Base-by-base conservation (phyloP, 2,888 invertebrate genomes). In the Drosophila kambysellisi region DNA sequence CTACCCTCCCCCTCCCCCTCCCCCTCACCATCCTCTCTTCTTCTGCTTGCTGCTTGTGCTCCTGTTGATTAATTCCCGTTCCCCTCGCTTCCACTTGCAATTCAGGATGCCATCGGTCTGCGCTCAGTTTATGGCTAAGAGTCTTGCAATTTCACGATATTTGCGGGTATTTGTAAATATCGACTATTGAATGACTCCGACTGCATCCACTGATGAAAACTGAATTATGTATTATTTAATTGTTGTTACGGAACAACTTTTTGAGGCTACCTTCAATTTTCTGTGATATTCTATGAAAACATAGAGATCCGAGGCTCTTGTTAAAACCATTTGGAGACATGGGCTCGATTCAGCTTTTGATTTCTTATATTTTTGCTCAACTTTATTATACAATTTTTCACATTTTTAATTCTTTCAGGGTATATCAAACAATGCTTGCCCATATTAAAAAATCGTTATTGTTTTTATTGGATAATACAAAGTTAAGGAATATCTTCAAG, bases 51-150 rank as follows among this genome's bases (percentile, higher is more conserved):
- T 29, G 54, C 17, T 32, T 43, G 51, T 35, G 50, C 37, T 33
- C 39, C 63, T 62, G 64, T 74, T 81, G 78, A 79, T 79, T 81
- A 77, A 81, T 70, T 67, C 60, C 46, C 56, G 39, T 35, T 66
- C 25, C 62, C 29, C 54, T 59, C 25, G 72, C 12, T 37, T 4
- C 29, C 52, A 53, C 48, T 54, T 57, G 50, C 20, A 25, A 57
- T 64, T 48, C 52, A 29, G 57, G 62, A 54, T 69, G 74, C 68
- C 82, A 70, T 72, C 75, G 66, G 53, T 33, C 46, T 59, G 66
- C 43, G 64, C 62, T 78, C 60, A 58, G 69, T 53, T 50, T 32
- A 30, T 25, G 37, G 29, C 20, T 12, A 7, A 20, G 20, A 46
- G 43, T 43, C 43, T 43, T 43, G 0, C 20, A 20, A 43, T 11